Evolutionary conservation across 1,140 invertebrate genomes (phyloP), one percentile per base, ranked within the genome.

Genomic region (Bombus confusus): DNA sequence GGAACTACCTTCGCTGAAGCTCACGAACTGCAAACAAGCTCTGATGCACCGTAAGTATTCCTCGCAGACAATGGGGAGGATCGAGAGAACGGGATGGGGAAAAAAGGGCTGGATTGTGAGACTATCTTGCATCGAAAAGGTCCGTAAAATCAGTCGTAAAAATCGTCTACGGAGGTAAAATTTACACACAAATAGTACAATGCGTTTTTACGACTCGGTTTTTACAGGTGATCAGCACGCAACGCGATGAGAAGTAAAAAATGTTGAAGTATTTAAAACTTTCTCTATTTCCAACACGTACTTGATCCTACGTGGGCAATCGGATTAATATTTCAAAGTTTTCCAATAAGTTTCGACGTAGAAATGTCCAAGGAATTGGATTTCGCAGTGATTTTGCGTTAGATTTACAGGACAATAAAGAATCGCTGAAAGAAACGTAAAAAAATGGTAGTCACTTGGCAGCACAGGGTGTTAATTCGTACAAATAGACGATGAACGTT

Each of bases 11-110:
- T 62, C n/a, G 81, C n/a, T 69, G 59, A 87, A 82, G 75, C 88
- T 90, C 88, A 90, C 88, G 88, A 87, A 90, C 88, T 68, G 88
- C 86, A 90, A 90, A 90, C 89, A 90, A 76, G 75, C 83, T 85
- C 79, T 41, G 85, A 75, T 85, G 83, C 79, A 68, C 64, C 75
- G 77, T 80, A 80, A 89, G 84, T 85, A 31, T 75, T 87, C 59
- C 73, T 71, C 64, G 69, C 69, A 43, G 68, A 80, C 68, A 66
- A 83, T 31, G 71, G 76, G 31, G 34, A 81, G 31, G 52, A 83
- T 39, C 13, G n/a, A 31, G n/a, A 2, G n/a, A 31, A 66, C 15
- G 6, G 8, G n/a, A 31, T 2, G 6, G n/a, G 15, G 64, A 3
- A 31, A 10, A 0, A 47, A 43, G 82, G 28, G 52, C 66, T 12